phyloP scores from a whole-genome alignment of 2,113 vertebrate genomes.

The Nerophis lumbriciformis region DNA sequence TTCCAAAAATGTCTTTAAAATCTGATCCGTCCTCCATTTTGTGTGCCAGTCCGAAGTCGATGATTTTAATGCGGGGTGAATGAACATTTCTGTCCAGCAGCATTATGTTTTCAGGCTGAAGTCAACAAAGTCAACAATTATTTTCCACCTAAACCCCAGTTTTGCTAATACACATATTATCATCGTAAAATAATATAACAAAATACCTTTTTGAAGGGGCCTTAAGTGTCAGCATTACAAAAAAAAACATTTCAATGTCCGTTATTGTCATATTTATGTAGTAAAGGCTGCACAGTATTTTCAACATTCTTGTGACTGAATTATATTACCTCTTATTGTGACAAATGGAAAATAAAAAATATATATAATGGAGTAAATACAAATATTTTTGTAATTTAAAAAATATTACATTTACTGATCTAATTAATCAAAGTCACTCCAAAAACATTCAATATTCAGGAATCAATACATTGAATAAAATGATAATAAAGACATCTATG shows the following conservation, averaged over 20 bases:
- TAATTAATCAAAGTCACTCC: too few species aligned
- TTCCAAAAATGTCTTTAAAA: slow-evolving; percentile 97
- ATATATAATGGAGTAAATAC: too few species aligned
- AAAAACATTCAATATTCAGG: too few species aligned
- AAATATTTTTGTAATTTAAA: too few species aligned
- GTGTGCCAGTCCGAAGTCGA: slow-evolving; percentile 94
- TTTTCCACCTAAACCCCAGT: background rate
- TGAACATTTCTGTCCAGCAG: slow-evolving; percentile 85
- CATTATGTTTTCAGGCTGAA: slow-evolving; percentile 98
- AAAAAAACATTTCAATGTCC: slow-evolving; percentile 21
- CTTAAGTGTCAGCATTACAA: slow-evolving; percentile 42
- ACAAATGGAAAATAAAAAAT: too few species aligned
- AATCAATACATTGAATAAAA: too few species aligned
- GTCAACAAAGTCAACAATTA: slow-evolving; percentile 20
- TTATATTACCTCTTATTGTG: too few species aligned
- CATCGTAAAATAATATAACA: background rate
- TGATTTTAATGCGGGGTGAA: slow-evolving; percentile 90
- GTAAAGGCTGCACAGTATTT: background rate
- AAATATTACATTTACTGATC: too few species aligned
- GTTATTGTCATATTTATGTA: slow-evolving; percentile 1
- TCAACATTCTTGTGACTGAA: too few species aligned
- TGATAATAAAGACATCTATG: too few species aligned
- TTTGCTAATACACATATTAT: background rate
- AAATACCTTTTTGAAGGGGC: slow-evolving; percentile 41
- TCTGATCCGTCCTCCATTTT: slow-evolving; percentile 90